Percentiles rank a stretch among this genome's conserved stretches.
Evolutionary conservation across 2,113 vertebrate species (phyloP).

Genomic region (Ptilorrhoa leucosticta): DNA sequence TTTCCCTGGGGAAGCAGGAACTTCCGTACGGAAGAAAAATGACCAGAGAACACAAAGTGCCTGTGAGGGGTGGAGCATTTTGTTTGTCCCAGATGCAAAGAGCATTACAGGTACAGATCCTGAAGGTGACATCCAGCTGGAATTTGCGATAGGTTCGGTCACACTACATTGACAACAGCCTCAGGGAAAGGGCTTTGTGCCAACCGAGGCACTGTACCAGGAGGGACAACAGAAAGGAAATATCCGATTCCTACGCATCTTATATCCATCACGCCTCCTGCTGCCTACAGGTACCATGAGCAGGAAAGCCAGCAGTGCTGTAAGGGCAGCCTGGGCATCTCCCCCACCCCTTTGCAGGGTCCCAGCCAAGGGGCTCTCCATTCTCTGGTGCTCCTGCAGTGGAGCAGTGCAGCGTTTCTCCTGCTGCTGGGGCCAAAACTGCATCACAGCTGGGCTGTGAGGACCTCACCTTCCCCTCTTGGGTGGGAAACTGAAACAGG

Average conservation of each 20-base stretch:
- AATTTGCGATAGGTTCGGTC: not conserved
- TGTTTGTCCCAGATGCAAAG: not conserved
- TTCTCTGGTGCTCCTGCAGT: not conserved
- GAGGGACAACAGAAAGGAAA: not conserved
- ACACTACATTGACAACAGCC: not conserved
- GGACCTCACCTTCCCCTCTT: not conserved
- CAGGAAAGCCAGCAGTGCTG: not conserved
- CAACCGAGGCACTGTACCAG: not conserved
- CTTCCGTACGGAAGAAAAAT: not conserved
- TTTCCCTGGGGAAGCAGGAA: not conserved
- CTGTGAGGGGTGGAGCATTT: not conserved
- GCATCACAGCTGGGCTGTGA: not conserved
- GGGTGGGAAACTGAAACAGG: not conserved
- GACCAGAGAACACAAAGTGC: not conserved
- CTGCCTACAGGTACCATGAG: not conserved
- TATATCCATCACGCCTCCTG: not conserved
- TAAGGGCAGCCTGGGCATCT: not conserved
- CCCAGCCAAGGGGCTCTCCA: not conserved
- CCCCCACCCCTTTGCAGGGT: not conserved
- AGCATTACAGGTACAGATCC: not conserved
- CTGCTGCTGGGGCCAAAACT: not conserved
- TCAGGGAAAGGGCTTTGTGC: not conserved
- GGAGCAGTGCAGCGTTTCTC: not conserved
- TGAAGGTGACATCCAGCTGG: not conserved
- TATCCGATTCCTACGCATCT: fast-evolving